Evolutionary conservation across 1,140 invertebrate genomes (phyloP).

Genomic region (Diprion similis): DNA sequence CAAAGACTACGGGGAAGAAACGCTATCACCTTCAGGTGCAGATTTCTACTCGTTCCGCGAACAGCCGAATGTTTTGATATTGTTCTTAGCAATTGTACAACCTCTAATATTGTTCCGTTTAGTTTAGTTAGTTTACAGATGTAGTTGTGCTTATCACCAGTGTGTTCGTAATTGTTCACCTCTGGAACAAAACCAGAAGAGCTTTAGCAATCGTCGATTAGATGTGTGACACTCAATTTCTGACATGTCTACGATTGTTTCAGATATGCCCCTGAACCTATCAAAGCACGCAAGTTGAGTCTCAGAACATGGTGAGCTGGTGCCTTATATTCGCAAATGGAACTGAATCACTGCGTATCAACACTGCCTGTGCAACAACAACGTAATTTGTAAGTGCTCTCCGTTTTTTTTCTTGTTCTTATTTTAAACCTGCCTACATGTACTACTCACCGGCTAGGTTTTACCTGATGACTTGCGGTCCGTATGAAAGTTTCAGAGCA

Average conservation of each 20-base stretch:
- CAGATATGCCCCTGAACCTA: slow-evolving; percentile 63
- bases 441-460: too few relatives aligned
- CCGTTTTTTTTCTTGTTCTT: slow-evolving; percentile 54
- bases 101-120: too few relatives aligned
- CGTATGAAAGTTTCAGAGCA: too few relatives aligned
- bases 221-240: background rate
- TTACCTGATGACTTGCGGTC: too few relatives aligned
- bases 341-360: slow-evolving; percentile 33
- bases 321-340: slow-evolving; percentile 48
- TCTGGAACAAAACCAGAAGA: background rate
- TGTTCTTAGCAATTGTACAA: too few relatives aligned
- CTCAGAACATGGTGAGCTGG: slow-evolving; percentile 59
- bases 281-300: slow-evolving; percentile 63
- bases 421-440: slow-evolving; percentile 10
- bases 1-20: slow-evolving; percentile 61
- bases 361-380: slow-evolving; percentile 61
- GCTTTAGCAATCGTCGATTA: background rate
- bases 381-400: slow-evolving; percentile 58
- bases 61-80: background rate
- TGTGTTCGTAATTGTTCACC: background rate
- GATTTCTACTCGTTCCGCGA: background rate
- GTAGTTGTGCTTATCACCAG: background rate
- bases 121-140: too few relatives aligned
- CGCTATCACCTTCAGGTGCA: slow-evolving; percentile 59
- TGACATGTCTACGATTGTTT: slow-evolving; percentile 7